Evolutionary conservation across 2,113 vertebrate genomes (phyloP).

Genomic region (Ictidomys tridecemlineatus): DNA sequence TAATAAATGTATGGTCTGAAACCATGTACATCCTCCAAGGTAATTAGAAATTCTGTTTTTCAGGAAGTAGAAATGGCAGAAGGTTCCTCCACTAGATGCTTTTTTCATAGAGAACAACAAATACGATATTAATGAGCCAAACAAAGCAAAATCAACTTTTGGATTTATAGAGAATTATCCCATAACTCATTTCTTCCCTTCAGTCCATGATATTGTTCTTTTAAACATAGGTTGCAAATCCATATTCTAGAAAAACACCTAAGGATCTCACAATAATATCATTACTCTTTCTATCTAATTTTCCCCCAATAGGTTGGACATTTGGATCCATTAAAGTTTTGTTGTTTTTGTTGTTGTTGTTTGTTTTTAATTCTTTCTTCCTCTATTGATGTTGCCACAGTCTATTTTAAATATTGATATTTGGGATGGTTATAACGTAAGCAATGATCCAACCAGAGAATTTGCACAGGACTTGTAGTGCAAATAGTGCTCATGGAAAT

Average conservation of each 20-base stretch:
- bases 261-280: background rate
- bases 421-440: background rate
- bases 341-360: no score
- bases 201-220: conserved; percentile 1
- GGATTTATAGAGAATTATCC: background rate
- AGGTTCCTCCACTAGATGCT: background rate
- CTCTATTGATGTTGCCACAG: background rate
- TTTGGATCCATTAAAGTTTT: background rate
- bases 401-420: conserved; percentile 25
- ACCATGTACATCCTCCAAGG: background rate
- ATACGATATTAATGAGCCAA: background rate
- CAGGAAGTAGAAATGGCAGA: background rate
- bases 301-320: background rate
- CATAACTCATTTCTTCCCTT: background rate
- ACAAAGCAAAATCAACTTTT: background rate
- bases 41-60: conserved; percentile 47
- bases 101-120: background rate
- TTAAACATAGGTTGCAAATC: conserved; percentile 2
- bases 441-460: background rate
- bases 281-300: conserved; percentile 31
- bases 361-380: conserved; percentile 9
- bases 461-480: background rate
- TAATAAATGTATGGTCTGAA: conserved; percentile 11
- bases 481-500: background rate
- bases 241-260: background rate